Evolutionary conservation across 2,113 vertebrate species (phyloP).

Genomic region (Pseudorhombus dupliciocellatus): DNA sequence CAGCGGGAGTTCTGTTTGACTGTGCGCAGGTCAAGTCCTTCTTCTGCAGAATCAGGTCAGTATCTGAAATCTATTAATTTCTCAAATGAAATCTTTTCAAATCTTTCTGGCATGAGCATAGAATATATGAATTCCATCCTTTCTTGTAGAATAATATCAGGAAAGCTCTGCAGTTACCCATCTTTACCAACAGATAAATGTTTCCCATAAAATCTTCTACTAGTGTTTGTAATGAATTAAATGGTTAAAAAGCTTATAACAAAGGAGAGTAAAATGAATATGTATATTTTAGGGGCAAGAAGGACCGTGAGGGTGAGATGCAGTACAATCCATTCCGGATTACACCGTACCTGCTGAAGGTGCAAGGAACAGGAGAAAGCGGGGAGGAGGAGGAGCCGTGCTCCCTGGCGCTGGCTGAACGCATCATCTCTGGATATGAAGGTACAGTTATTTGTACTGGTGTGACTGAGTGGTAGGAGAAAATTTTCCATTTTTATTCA

Average conservation of each 20-base stretch:
- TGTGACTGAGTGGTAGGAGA: no score
- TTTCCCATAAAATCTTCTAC: no score
- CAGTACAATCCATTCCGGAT: constrained; percentile 85
- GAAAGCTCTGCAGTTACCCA: background rate
- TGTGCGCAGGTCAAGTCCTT: constrained; percentile 88
- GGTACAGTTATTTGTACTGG: constrained; percentile 67
- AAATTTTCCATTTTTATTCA: no score
- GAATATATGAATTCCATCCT: background rate
- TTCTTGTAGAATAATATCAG: background rate
- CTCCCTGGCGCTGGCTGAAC: constrained; percentile 87
- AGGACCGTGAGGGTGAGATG: constrained; percentile 80
- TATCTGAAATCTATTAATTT: constrained; percentile 9
- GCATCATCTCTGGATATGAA: constrained; percentile 91
- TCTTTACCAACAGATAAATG: background rate
- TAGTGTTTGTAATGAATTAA: background rate
- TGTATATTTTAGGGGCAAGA: constrained; percentile 79
- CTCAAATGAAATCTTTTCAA: background rate
- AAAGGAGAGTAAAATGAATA: background rate
- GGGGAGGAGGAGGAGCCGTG: constrained; percentile 81
- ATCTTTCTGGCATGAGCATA: background rate
- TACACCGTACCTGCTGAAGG: constrained; percentile 85
- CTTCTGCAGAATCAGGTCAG: constrained; percentile 92
- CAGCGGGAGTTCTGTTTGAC: constrained; percentile 80
- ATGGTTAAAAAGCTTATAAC: background rate
- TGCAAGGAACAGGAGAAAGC: constrained; percentile 67